Evolutionary conservation across 2,888 invertebrate species (phyloP), one percentile per base, ranked within the genome.

Genomic region (Rhabditophanes sp.): DNA sequence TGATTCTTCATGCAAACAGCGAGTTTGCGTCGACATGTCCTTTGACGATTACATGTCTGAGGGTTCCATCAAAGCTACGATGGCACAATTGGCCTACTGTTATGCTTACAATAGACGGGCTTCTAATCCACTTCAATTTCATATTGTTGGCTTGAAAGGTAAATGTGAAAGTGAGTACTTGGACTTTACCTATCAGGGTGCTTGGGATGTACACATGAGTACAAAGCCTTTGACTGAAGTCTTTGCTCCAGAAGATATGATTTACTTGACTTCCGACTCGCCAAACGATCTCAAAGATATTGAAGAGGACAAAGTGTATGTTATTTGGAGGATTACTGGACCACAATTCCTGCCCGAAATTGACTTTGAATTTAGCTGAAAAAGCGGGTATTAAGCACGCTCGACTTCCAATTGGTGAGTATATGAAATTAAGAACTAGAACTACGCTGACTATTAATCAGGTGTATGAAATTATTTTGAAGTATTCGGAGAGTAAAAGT

Each of bases 271-370:
- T 3, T 84, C 87, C 67, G 93, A 96, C 67, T 90, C 90, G 9
- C 78, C 82, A 28, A 83, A 82, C 70, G 48, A 49, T 6, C 33
- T 61, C 4, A 37, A 30, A 8, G 36, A 44, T 5, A 72, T 87
- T 54, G 78, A 81, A 50, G 75, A 78, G 15, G 74, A 77, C 42
- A 78, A 78, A 62, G 40, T 50, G 7, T 96, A 93, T 63, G 76
- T 96, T 30, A 90, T n/a, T 96, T 65, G 96, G 96, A 24, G 96
- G 90, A 17, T 70, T 96, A 26, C 87, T 96, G 0, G 96, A 96
- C 70, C 93, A 96, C 65, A 96, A 96, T 69, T 75, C 79, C 51
- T 80, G 87, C 50, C 93, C 90, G 74, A 81, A 68, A 82, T 11
- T 60, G 4, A 88, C 88, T 64, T 76, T 79, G 65, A 75, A 76